Conservation (phyloP, 2,888 invertebrate genomes). For the Meteorus colon region DNA sequence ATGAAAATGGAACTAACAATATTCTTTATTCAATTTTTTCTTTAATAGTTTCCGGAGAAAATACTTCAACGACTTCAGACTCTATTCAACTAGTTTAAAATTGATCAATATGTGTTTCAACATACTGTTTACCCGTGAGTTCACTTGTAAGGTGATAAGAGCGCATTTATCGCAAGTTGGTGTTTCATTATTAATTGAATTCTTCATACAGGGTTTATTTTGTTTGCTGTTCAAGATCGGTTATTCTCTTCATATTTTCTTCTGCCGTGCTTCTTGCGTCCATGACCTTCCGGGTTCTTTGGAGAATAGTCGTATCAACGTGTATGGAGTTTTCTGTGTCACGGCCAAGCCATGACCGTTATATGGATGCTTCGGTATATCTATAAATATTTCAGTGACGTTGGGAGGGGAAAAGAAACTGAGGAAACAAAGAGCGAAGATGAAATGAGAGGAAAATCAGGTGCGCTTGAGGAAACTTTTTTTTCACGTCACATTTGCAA, state of each 20-base stretch:
- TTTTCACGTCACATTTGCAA: not conserved
- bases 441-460: not conserved
- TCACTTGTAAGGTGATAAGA: slow-evolving; percentile 52
- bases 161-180: slow-evolving; percentile 54
- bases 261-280: slow-evolving; percentile 54
- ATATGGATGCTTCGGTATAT: not conserved
- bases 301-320: slow-evolving; percentile 43
- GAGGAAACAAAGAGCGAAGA: not conserved
- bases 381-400: not conserved
- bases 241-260: slow-evolving; percentile 54
- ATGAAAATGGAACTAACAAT: too few relatives aligned
- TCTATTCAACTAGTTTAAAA: too few relatives aligned
- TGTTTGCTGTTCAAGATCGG: slow-evolving; percentile 36
- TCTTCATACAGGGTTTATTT: not conserved
- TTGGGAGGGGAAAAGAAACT: not conserved
- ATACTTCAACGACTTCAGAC: too few relatives aligned
- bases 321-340: slow-evolving; percentile 47
- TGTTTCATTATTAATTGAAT: slow-evolving; percentile 58
- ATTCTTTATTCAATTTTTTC: too few relatives aligned
- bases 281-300: slow-evolving; percentile 48
- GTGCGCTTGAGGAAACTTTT: not conserved
- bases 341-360: slow-evolving; percentile 39
- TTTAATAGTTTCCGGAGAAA: too few relatives aligned
- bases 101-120: too few relatives aligned
- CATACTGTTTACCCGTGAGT: slow-evolving; percentile 7